These are phyloP conservation scores for Pseudochaenichthys georgianus DNA, from an alignment of 2,797 vertebrate genomes.

Conservation along the genomic window DNA sequence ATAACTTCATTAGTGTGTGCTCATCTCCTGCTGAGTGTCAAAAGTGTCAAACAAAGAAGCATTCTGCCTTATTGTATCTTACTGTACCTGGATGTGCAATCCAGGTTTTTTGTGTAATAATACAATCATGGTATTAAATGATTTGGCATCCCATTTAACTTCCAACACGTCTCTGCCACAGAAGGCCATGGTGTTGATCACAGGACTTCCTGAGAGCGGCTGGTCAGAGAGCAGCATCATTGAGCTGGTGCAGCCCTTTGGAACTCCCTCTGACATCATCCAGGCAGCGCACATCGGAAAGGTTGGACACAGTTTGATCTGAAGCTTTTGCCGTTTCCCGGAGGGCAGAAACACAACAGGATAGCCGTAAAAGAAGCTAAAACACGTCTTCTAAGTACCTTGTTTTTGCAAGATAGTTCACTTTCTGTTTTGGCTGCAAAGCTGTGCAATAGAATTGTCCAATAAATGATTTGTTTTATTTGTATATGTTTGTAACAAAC, in stretches of 20 bases:
- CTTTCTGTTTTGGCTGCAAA: constrained; percentile 1
- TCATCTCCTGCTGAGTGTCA: background rate
- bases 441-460: background rate
- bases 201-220: constrained; percentile 85
- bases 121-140: background rate
- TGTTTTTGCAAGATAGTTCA: background rate
- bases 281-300: constrained; percentile 84
- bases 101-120: background rate
- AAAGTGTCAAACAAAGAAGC: background rate
- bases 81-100: background rate
- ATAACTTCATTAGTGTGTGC: background rate
- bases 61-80: background rate
- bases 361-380: background rate
- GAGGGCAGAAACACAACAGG: background rate
- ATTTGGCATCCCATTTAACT: background rate
- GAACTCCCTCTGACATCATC: constrained; percentile 83
- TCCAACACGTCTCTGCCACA: constrained; percentile 28
- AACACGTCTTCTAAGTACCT: background rate
- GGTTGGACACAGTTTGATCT: constrained; percentile 68
- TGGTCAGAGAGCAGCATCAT: constrained; percentile 84
- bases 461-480: background rate
- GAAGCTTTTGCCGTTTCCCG: background rate
- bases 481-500: background rate
- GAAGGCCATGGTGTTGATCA: constrained; percentile 82
- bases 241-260: constrained; percentile 87